A percentile compares a stretch with the other conserved stretches of the same genome.
These are phyloP conservation scores for Helostoma temminkii DNA, from an alignment of 2,797 vertebrate species.

Conservation along the genomic window DNA sequence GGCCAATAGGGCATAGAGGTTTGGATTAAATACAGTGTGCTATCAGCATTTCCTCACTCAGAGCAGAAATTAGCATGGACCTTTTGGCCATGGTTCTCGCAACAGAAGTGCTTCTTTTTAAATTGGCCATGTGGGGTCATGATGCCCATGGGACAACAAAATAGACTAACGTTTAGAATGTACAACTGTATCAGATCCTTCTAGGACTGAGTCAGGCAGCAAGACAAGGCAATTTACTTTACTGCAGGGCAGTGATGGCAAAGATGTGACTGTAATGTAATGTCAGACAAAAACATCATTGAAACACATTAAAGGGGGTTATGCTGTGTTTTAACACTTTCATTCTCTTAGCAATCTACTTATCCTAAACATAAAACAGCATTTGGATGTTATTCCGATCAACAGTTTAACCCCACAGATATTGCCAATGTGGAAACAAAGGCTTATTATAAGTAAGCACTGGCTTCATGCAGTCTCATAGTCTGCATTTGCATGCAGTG, in stretches of 20 bases:
- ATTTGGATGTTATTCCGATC: not conserved
- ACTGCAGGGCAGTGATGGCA: conserved; percentile 25
- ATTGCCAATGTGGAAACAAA: not conserved
- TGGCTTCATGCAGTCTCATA: not conserved
- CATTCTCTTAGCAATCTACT: not conserved
- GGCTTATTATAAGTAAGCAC: not conserved
- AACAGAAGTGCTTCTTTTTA: conserved; percentile 66
- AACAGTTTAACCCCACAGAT: not conserved
- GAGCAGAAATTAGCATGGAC: conserved; percentile 77
- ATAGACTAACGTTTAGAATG: conserved; percentile 60
- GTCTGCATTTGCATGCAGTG: not conserved
- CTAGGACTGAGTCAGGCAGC: conserved; percentile 15
- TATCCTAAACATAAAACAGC: not conserved
- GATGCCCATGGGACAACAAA: conserved; percentile 56
- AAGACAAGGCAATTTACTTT: conserved; percentile 31
- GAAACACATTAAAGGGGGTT: not conserved
- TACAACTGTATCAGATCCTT: conserved; percentile 43
- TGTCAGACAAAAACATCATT: not conserved
- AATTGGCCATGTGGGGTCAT: conserved; percentile 69
- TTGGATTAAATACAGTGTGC: conserved; percentile 79
- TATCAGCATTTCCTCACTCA: conserved; percentile 76
- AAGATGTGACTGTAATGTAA: conserved; percentile 39
- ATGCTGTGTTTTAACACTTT: not conserved
- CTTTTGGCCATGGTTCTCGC: conserved; percentile 62
- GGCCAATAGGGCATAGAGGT: conserved; percentile 75